A percentile compares a stretch with the other conserved stretches of the same genome.
These are phyloP conservation scores for Charina bottae DNA, from an alignment of 2,113 vertebrate species.

Conservation along the genomic window DNA sequence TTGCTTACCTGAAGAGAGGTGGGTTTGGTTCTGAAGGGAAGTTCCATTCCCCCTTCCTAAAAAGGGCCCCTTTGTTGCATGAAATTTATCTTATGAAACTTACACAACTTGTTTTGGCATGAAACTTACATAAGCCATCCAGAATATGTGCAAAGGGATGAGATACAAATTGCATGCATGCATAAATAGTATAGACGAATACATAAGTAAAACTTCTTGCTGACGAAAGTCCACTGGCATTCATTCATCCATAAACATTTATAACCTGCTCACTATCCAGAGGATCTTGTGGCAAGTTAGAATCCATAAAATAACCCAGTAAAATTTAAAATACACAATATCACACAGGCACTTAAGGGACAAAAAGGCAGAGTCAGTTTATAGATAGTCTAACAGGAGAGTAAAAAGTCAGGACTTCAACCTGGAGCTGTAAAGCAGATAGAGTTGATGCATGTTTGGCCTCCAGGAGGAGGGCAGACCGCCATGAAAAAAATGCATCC, in stretches of 20 bases:
- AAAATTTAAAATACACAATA: not conserved
- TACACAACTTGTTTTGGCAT: not conserved
- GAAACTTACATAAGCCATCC: not conserved
- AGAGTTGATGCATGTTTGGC: not conserved
- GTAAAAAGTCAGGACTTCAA: not conserved
- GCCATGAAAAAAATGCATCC: not conserved
- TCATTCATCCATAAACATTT: not conserved
- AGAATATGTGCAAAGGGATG: not conserved
- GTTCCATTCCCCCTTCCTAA: not conserved
- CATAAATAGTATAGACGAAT: not conserved
- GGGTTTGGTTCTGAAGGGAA: not conserved
- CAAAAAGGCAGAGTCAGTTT: not conserved
- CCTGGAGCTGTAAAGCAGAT: not conserved
- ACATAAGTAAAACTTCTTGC: not conserved
- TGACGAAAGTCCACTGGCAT: not conserved
- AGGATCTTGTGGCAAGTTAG: not conserved
- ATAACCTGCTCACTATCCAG: not conserved
- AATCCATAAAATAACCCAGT: not conserved
- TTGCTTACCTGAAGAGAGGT: not conserved
- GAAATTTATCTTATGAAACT: not conserved
- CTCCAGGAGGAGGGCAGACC: not conserved
- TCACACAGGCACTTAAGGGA: not conserved
- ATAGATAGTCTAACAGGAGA: not conserved
- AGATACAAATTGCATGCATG: not conserved
- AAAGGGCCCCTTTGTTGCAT: not conserved